A percentile compares a stretch with the other conserved stretches of the same genome.
Conservation (phyloP, 2,797 vertebrate genomes). For the Momotus momota region DNA sequence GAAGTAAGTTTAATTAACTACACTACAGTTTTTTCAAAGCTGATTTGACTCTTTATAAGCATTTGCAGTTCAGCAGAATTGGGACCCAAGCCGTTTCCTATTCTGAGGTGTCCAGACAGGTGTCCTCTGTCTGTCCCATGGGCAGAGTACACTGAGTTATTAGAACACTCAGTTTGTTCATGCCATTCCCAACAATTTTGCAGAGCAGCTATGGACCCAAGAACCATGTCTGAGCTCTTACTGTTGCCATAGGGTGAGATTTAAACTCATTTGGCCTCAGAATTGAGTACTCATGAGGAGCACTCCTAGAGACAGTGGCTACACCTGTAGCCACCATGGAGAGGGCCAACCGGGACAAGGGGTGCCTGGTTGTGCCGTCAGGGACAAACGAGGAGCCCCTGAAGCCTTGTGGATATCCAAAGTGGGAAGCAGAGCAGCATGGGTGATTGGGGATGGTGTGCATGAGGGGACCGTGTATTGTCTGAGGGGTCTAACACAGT, state of each 20-base stretch:
- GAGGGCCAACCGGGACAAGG: too few species aligned
- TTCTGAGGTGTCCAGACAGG: not conserved
- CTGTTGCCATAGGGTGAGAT: not conserved
- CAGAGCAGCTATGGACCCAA: not conserved
- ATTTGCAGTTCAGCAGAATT: not conserved
- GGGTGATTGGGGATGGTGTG: too few species aligned
- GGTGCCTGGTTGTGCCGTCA: too few species aligned
- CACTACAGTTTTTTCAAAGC: not conserved
- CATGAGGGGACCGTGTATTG: too few species aligned
- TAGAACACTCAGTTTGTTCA: not conserved
- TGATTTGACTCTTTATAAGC: not conserved
- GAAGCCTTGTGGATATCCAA: too few species aligned
- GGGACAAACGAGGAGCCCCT: too few species aligned
- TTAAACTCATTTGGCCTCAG: not conserved
- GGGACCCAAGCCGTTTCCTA: not conserved
- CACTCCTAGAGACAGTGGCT: not conserved
- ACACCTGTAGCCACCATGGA: not conserved
- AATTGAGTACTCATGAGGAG: not conserved
- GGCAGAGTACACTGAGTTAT: not conserved
- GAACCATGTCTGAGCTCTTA: not conserved
- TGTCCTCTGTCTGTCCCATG: too few species aligned
- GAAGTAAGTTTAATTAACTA: not conserved
- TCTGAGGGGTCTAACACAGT: not conserved
- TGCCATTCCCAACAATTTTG: not conserved
- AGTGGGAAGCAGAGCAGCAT: too few species aligned